Conservation (phyloP, 2,113 vertebrate species). For the Aphyosemion australe region DNA sequence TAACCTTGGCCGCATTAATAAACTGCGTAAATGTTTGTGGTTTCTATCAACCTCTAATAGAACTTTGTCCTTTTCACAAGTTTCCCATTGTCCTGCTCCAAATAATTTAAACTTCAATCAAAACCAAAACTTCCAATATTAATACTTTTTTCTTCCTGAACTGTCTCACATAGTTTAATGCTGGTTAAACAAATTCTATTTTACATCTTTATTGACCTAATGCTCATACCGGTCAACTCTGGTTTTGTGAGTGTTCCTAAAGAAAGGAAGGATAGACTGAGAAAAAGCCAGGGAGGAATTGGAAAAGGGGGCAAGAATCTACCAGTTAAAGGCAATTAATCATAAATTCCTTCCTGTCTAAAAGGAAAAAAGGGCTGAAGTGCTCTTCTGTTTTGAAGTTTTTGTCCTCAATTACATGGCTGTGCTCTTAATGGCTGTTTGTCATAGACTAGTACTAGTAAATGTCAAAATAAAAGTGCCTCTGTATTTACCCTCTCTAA, state of each 20-base stretch:
- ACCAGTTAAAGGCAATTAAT: slow-evolving; percentile 73
- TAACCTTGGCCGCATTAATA: too few relatives aligned
- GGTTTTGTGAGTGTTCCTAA: background rate
- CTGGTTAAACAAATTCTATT: background rate
- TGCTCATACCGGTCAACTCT: background rate
- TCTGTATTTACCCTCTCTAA: slow-evolving; percentile 44
- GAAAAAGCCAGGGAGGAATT: slow-evolving; percentile 10
- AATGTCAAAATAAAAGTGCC: slow-evolving; percentile 55
- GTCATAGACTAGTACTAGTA: slow-evolving; percentile 49
- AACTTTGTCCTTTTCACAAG: background rate
- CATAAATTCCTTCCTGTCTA: slow-evolving; percentile 78
- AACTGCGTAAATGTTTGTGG: too few relatives aligned
- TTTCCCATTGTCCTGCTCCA: too few relatives aligned
- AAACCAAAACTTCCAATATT: too few relatives aligned
- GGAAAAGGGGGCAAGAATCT: slow-evolving; percentile 60
- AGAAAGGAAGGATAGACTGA: too few relatives aligned
- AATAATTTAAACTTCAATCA: too few relatives aligned
- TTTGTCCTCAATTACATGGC: slow-evolving; percentile 68
- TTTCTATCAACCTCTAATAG: background rate
- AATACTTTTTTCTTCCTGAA: too few relatives aligned
- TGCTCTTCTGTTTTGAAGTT: slow-evolving; percentile 69
- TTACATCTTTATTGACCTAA: slow-evolving; percentile 6
- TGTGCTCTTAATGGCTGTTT: slow-evolving; percentile 64
- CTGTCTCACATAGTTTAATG: too few relatives aligned
- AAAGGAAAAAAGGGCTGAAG: slow-evolving; percentile 63